Percentiles rank a stretch among this genome's conserved stretches.
phyloP scores from a whole-genome alignment of 2,113 vertebrate genomes.

The Perognathus longimembris region DNA sequence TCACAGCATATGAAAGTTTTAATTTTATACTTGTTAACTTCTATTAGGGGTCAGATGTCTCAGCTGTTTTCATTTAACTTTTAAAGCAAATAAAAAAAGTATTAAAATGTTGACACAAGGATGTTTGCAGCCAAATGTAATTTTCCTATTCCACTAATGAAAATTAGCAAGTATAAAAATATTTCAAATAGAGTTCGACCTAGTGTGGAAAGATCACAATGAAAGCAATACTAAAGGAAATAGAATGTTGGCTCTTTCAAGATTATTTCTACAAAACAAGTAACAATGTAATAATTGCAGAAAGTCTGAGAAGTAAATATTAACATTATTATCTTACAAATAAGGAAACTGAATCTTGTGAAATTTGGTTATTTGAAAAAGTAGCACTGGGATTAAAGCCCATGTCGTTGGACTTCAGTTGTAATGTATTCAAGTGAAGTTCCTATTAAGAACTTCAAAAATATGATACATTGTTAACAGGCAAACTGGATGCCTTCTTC shows the following conservation, averaged over 20 bases:
- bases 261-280: background rate
- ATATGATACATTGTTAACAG: background rate
- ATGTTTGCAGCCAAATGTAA: background rate
- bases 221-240: background rate
- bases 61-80: slow-evolving; percentile 26
- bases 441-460: background rate
- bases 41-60: background rate
- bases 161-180: background rate
- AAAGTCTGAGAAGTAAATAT: background rate
- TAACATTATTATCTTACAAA: background rate
- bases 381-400: background rate
- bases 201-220: slow-evolving; percentile 41
- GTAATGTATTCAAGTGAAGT: background rate
- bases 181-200: background rate
- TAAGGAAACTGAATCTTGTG: slow-evolving; percentile 22
- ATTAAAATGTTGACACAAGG: slow-evolving; percentile 11
- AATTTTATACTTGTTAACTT: slow-evolving; percentile 3
- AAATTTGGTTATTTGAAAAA: background rate
- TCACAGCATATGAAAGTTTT: background rate
- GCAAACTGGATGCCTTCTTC: too few relatives aligned
- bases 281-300: too few relatives aligned
- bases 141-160: slow-evolving; percentile 14
- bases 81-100: slow-evolving; percentile 25
- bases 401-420: background rate
- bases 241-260: background rate